These are phyloP conservation scores for Delichon dasypus DNA, from an alignment of 2,797 vertebrate species.

Conservation along the genomic window DNA sequence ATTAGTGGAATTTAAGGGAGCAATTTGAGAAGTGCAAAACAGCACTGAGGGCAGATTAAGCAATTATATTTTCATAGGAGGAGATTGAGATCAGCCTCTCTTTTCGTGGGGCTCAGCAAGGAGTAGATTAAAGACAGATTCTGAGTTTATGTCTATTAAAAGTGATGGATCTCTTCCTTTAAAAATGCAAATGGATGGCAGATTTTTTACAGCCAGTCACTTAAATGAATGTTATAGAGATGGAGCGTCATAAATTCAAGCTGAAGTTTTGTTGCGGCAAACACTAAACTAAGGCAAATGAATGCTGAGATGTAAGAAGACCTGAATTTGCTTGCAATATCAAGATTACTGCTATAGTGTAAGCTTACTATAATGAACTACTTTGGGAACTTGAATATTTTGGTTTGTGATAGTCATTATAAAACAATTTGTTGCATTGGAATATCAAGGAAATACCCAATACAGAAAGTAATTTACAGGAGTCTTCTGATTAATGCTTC, in stretches of 20 bases:
- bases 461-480: not conserved
- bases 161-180: conserved; percentile 4
- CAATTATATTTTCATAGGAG: conserved; percentile 2
- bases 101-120: conserved; percentile 12
- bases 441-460: not conserved
- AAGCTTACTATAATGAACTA: not conserved
- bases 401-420: not conserved
- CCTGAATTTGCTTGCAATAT: not conserved
- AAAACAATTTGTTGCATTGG: not conserved
- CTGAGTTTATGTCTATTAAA: not conserved
- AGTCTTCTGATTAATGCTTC: not conserved
- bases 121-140: conserved; percentile 28
- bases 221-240: not conserved
- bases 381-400: not conserved
- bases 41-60: not conserved
- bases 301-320: not conserved
- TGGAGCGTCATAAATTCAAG: not conserved
- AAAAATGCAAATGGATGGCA: conserved; percentile 16
- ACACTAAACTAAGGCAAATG: not conserved
- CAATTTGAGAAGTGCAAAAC: conserved; percentile 20
- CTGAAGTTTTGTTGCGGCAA: not conserved
- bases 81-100: not conserved
- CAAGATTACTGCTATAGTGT: not conserved
- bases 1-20: conserved; percentile 30
- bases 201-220: not conserved